Percentiles rank a stretch among this genome's conserved stretches.
Evolutionary conservation across 2,888 invertebrate genomes (phyloP).

Genomic region (Melanargia galathea): DNA sequence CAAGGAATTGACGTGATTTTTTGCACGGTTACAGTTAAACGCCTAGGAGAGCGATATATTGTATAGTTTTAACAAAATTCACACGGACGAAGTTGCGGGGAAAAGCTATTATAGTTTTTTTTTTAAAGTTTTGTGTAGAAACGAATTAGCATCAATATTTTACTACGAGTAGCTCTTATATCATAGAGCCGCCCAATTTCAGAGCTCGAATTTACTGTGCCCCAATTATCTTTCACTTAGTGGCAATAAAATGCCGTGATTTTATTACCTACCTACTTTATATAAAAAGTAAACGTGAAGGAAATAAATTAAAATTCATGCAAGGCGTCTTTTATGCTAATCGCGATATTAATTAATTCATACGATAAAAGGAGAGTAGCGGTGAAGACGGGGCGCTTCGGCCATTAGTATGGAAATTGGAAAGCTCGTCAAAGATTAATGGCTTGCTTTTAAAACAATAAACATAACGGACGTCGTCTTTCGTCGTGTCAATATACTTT

Average conservation of each 20-base stretch:
- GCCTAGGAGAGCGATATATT: too few relatives aligned
- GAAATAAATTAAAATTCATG: constrained; percentile 22
- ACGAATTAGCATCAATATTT: not conserved
- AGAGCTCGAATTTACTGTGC: not conserved
- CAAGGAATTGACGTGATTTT: too few relatives aligned
- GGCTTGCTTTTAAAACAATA: constrained; percentile 23
- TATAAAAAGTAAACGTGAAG: constrained; percentile 3
- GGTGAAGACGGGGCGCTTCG: constrained; percentile 27
- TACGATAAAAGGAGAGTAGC: constrained; percentile 30
- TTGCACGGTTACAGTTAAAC: too few relatives aligned
- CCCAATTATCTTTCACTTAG: constrained; percentile 1
- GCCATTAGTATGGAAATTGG: constrained; percentile 38
- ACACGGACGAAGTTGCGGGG: too few relatives aligned
- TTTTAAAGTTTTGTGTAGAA: too few relatives aligned
- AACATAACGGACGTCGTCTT: constrained; percentile 13
- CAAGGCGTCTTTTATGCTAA: constrained; percentile 35
- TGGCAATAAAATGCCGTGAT: constrained; percentile 1
- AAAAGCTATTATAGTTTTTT: too few relatives aligned
- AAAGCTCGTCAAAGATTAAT: constrained; percentile 20
- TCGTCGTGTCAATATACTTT: constrained; percentile 20
- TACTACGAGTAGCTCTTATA: not conserved
- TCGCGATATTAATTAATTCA: constrained; percentile 33
- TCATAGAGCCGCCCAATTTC: not conserved
- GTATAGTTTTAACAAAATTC: too few relatives aligned
- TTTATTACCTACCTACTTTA: constrained; percentile 7